phyloP scores from a whole-genome alignment of 1,140 invertebrate genomes.

The Lineus longissimus region DNA sequence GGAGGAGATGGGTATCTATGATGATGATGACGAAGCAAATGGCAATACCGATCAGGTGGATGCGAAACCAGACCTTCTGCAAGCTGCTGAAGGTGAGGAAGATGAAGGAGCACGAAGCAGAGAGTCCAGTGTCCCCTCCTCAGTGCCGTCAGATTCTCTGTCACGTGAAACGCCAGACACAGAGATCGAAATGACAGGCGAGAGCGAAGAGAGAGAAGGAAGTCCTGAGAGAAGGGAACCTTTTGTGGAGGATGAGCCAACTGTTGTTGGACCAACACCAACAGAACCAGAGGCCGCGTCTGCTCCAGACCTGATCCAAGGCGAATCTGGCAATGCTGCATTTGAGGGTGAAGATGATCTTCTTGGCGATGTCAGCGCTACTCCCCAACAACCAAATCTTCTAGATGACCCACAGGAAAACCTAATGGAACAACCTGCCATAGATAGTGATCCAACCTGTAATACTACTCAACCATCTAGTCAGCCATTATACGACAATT shows the following conservation, averaged over 20 bases:
- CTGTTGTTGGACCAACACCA: neutral
- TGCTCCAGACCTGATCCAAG: neutral
- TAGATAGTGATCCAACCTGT: neutral
- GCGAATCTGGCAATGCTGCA: neutral
- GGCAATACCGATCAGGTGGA: conserved; percentile 1
- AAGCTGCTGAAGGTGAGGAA: conserved; percentile 14
- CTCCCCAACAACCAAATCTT: neutral
- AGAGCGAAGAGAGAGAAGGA: neutral
- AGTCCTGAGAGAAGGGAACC: neutral
- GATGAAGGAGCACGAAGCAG: neutral
- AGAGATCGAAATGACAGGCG: neutral
- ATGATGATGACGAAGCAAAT: conserved; percentile 3
- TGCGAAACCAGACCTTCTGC: neutral
- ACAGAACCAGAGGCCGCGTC: neutral
- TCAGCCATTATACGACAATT: neutral
- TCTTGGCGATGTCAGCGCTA: neutral
- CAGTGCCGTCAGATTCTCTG: neutral
- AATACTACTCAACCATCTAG: neutral
- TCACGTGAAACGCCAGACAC: conserved; percentile 2
- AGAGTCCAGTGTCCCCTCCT: neutral
- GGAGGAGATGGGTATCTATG: conserved; percentile 9
- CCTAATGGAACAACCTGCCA: neutral
- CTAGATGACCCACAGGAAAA: neutral
- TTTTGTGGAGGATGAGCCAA: conserved; percentile 8
- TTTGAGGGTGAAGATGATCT: neutral